Conservation (phyloP, 2,888 invertebrate species). For the Chrysolina oricalcia region DNA sequence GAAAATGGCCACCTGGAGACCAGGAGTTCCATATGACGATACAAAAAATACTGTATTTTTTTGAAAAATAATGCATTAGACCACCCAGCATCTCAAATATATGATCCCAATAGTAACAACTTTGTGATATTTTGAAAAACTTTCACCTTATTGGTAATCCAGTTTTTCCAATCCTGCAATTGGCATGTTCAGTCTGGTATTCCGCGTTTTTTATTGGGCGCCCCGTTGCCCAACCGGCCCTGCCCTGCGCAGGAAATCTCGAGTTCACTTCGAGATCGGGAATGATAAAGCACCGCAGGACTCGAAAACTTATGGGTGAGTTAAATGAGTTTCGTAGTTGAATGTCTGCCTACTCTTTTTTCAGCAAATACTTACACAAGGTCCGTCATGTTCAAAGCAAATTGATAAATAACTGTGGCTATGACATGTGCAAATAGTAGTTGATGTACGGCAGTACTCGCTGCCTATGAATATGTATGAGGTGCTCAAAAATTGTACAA, state of each 20-base stretch:
- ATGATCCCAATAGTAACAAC: too few relatives aligned
- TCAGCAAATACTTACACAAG: constrained; percentile 30
- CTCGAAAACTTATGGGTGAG: constrained; percentile 12
- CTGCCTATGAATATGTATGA: constrained; percentile 35
- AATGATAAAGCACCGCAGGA: neutral
- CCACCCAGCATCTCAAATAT: too few relatives aligned
- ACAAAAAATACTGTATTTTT: too few relatives aligned
- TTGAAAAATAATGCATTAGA: too few relatives aligned
- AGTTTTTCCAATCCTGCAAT: too few relatives aligned
- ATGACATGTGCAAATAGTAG: constrained; percentile 35
- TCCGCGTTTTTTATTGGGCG: too few relatives aligned
- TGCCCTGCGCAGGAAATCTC: neutral
- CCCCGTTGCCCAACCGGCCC: neutral
- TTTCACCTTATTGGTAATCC: too few relatives aligned
- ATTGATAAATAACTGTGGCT: constrained; percentile 32
- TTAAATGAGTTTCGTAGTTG: neutral
- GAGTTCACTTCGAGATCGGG: neutral
- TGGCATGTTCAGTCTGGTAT: too few relatives aligned
- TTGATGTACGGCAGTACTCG: constrained; percentile 25
- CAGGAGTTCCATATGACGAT: too few relatives aligned
- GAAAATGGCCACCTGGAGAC: too few relatives aligned
- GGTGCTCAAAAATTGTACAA: constrained; percentile 29
- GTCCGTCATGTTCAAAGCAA: constrained; percentile 22
- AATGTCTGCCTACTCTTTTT: constrained; percentile 9
- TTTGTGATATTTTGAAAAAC: too few relatives aligned